Conservation (phyloP, 2,888 invertebrate species). For the Pollenia labialis region DNA sequence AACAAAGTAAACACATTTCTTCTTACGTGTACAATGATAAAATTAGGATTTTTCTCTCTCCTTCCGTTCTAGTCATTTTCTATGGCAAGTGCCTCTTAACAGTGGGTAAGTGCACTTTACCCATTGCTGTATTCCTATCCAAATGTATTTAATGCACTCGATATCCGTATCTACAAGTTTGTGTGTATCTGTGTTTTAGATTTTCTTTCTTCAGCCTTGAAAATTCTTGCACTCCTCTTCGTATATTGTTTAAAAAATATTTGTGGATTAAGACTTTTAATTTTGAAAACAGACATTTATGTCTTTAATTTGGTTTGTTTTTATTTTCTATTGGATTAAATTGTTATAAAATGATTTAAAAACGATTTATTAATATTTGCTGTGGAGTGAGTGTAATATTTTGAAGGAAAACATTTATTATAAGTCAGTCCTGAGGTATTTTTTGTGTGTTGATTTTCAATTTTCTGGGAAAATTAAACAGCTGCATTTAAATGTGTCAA, state of each 20-base stretch:
- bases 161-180: no score
- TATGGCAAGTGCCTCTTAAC: neutral
- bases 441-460: slow-evolving; percentile 20
- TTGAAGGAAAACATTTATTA: neutral
- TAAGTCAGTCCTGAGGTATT: slow-evolving; percentile 23
- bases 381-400: slow-evolving; percentile 30
- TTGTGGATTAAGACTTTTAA: slow-evolving; percentile 36
- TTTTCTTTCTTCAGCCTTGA: slow-evolving; percentile 35
- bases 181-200: no score
- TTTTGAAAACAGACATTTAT: slow-evolving; percentile 10
- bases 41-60: no score
- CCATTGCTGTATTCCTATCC: neutral
- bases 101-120: slow-evolving; percentile 43
- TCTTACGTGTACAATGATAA: no score
- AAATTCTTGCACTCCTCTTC: neutral
- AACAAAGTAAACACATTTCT: no score
- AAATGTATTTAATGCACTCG: neutral
- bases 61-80: no score
- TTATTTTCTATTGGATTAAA: slow-evolving; percentile 68
- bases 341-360: slow-evolving; percentile 66
- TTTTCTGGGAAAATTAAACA: slow-evolving; percentile 59
- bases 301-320: slow-evolving; percentile 62
- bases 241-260: slow-evolving; percentile 11
- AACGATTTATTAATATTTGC: neutral
- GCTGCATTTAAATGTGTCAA: slow-evolving; percentile 60